Base-by-base conservation (phyloP, 2,888 invertebrate species). In the Apodemia duryi region DNA sequence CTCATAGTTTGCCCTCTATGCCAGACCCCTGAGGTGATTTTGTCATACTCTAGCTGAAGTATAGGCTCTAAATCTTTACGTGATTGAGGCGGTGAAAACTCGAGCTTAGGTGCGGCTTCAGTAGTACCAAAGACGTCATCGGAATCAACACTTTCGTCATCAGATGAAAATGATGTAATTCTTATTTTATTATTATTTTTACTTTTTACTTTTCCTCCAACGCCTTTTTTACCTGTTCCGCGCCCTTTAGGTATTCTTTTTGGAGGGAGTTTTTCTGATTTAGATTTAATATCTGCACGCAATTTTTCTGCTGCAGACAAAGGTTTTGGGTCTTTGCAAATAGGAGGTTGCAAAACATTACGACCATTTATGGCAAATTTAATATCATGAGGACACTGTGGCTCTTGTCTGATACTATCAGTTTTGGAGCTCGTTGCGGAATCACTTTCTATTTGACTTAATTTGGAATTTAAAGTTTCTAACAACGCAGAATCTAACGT, bases 121-220 rank as follows among this genome's bases (percentile, higher is more conserved):
- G 95, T 95, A 38, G 95, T 95, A 41, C 95, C 95, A 77, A 95
- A 95, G 1, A 95, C 95, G 80, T 95, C 95, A 81, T 95, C 95
- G 0, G 95, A 95, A 84, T 95, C 95, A 13, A 95, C 89, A 70
- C 95, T 95, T 85, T 95, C 95, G 74, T 95, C 95, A 72, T 95
- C 95, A 0, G 95, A 95, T 64, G 95, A 95, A 74, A 95, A 95
- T 0, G 95, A 95, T 3, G 95, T 95, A 46, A 95, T 95, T 68
- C 95, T 87, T 62, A 95, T 95, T 85, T 95, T 95, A 60, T 94
- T 95, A 63, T 93, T 95, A 69, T 86, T 93, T 74, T 94, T 94
- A 13, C 92, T 91, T 82, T 94, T 94, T 5, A 93, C 92, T 72
- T 93, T 93, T 63, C 93, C 89, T 63, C 93, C 91, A 21, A 91